Evolutionary conservation across 30 jellyfish, hydroid and myxozoan genomes (phyloP).

Genomic region (Aurelia sp.): DNA sequence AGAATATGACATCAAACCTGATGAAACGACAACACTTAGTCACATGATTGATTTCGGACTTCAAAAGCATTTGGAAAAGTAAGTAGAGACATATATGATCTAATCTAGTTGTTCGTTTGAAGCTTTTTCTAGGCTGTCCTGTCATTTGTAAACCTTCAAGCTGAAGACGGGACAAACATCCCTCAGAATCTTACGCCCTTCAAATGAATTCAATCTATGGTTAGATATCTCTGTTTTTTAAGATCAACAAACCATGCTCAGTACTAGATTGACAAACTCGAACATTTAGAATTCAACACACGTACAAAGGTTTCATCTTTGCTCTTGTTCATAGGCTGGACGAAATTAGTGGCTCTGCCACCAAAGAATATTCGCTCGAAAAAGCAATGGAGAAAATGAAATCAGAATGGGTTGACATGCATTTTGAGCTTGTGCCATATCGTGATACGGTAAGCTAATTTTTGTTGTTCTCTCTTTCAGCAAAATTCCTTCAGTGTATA

Average conservation of each 20-base stretch:
- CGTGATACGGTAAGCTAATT: conserved; percentile 83
- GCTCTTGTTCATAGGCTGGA: conserved; percentile 58
- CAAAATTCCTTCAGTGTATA: too few relatives aligned
- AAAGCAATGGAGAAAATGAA: conserved; percentile 97
- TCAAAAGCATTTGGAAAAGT: conserved; percentile 80
- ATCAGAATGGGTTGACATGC: conserved; percentile 92
- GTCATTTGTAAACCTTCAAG: too few relatives aligned
- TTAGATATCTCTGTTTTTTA: too few relatives aligned
- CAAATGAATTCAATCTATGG: too few relatives aligned
- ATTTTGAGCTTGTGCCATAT: conserved; percentile 84
- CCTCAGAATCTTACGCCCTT: too few relatives aligned
- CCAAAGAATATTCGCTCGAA: conserved; percentile 92
- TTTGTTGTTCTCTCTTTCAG: too few relatives aligned
- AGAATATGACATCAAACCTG: conserved; percentile 89
- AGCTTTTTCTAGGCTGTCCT: too few relatives aligned
- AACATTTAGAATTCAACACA: too few relatives aligned
- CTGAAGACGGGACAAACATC: too few relatives aligned
- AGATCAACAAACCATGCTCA: too few relatives aligned
- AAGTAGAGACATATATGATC: background rate
- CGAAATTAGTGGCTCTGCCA: conserved; percentile 90
- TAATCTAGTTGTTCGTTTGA: too few relatives aligned
- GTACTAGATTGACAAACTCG: too few relatives aligned
- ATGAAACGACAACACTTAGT: conserved; percentile 77
- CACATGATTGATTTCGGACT: conserved; percentile 92
- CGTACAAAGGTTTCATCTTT: background rate